Evolutionary conservation across 2,797 vertebrate genomes (phyloP).

Genomic region (Heteromormyrus szaboi): DNA sequence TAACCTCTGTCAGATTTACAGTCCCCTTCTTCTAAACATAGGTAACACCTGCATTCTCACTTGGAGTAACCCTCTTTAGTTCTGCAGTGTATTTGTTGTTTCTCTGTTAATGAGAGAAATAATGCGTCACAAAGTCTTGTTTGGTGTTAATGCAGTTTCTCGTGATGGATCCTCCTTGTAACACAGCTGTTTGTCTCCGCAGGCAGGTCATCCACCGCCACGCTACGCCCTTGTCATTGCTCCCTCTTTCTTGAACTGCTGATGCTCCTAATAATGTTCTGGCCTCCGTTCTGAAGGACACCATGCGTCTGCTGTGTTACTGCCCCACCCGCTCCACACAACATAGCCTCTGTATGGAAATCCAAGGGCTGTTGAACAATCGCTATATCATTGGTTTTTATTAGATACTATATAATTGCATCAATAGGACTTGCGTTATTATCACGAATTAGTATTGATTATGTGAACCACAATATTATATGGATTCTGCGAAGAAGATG

Average conservation of each 20-base stretch:
- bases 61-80: background rate
- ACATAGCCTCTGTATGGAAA: background rate
- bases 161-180: background rate
- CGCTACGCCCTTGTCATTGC: constrained; percentile 41
- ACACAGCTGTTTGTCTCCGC: constrained; percentile 16
- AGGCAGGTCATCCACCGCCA: constrained; percentile 55
- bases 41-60: background rate
- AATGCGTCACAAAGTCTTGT: background rate
- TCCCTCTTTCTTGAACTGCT: constrained; percentile 53
- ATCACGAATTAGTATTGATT: background rate
- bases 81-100: background rate
- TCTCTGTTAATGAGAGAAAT: background rate
- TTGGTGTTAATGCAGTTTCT: background rate
- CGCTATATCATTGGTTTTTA: background rate
- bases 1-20: background rate
- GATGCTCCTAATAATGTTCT: constrained; percentile 47
- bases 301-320: background rate
- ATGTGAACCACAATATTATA: background rate
- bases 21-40: background rate
- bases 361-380: background rate
- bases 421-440: background rate
- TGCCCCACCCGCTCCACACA: background rate
- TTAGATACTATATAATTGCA: background rate
- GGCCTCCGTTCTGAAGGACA: constrained; percentile 27
- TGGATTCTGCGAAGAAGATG: background rate